Evolutionary conservation across 2,113 vertebrate species (phyloP).

Genomic region (Phalacrocorax carbo): DNA sequence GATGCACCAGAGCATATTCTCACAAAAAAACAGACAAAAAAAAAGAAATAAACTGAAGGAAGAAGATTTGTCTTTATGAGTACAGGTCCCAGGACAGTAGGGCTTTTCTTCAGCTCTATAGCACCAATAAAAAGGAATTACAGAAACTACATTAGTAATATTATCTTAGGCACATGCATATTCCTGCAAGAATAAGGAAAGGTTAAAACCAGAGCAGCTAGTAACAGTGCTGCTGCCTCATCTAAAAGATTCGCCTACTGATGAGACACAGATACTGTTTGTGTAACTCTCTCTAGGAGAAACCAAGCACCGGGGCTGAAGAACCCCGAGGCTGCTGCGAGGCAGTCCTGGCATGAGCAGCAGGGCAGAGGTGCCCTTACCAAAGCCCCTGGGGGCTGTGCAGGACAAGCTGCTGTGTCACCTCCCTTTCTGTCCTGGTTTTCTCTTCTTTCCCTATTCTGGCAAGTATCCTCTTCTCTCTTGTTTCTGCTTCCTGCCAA

Average conservation of each 20-base stretch:
- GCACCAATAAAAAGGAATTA: slow-evolving; percentile 7
- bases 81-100: neutral
- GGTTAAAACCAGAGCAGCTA: neutral
- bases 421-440: neutral
- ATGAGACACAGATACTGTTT: neutral
- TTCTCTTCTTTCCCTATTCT: neutral
- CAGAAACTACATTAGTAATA: neutral
- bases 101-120: neutral
- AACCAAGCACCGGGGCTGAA: neutral
- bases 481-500: neutral
- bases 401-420: neutral
- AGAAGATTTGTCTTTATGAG: neutral
- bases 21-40: neutral
- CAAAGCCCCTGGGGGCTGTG: fast-evolving
- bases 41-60: neutral
- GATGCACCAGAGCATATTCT: neutral
- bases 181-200: neutral
- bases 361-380: neutral
- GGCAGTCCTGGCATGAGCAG: neutral
- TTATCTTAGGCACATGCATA: neutral
- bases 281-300: fast-evolving
- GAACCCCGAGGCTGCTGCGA: fast-evolving
- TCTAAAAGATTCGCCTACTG: neutral
- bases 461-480: neutral
- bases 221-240: neutral